Evolutionary conservation across 1,140 invertebrate genomes (phyloP).

Genomic region (Leptopilina clavipes): DNA sequence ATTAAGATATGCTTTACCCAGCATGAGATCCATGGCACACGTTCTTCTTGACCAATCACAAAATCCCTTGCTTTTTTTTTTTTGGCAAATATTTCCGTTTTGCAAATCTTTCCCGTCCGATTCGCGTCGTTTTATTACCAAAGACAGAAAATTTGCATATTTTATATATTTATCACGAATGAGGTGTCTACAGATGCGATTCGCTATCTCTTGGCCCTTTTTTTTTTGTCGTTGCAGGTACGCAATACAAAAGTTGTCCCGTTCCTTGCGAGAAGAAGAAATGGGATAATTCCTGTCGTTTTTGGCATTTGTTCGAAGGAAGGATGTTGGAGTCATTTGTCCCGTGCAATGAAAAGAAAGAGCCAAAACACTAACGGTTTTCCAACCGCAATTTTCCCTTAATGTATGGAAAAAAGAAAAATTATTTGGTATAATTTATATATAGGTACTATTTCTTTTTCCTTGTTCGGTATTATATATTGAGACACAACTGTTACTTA

Average conservation of each 20-base stretch:
- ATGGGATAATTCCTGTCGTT: conserved; percentile 15
- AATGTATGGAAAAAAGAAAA: too few species aligned
- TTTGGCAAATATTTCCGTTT: conserved; percentile 6
- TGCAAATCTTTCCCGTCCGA: conserved; percentile 39
- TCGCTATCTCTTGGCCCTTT: conserved; percentile 36
- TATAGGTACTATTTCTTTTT: too few species aligned
- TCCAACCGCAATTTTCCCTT: not conserved
- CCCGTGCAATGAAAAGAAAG: not conserved
- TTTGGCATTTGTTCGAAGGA: conserved; percentile 31
- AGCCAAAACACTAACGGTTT: conserved; percentile 32
- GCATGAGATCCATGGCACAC: conserved; percentile 47
- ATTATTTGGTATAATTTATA: too few species aligned
- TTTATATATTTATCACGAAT: conserved; percentile 66
- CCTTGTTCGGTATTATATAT: too few species aligned
- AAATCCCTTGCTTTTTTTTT: conserved; percentile 41
- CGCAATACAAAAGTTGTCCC: not conserved
- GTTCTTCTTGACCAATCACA: conserved; percentile 50
- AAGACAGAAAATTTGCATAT: conserved; percentile 65
- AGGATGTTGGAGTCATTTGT: conserved; percentile 8
- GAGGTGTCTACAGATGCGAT: conserved; percentile 45
- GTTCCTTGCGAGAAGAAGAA: too few species aligned
- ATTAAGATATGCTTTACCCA: conserved; percentile 51
- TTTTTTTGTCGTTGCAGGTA: conserved; percentile 30
- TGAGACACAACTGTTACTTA: not conserved
- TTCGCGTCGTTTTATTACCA: conserved; percentile 59